Conservation (phyloP, 2,113 vertebrate genomes). For the Seriola dumerili region DNA sequence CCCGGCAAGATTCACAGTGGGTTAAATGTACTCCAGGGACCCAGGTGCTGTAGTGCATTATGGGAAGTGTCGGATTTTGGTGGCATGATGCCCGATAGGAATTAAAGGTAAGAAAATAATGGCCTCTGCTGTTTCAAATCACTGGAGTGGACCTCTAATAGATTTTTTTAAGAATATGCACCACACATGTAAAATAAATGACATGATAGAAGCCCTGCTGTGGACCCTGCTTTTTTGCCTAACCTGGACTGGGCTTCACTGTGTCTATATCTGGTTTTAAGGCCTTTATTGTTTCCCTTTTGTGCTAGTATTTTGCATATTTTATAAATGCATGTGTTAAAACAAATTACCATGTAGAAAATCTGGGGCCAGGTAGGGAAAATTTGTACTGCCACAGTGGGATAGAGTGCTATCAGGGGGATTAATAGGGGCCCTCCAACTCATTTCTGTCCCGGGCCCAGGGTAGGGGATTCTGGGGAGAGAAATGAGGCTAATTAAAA, state of each 20-base stretch:
- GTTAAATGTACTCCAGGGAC: neutral
- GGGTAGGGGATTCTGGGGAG: too few relatives aligned
- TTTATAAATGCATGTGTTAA: neutral
- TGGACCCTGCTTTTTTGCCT: neutral
- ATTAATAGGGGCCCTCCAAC: too few relatives aligned
- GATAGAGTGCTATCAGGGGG: too few relatives aligned
- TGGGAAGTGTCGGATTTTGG: neutral
- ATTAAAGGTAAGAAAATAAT: too few relatives aligned
- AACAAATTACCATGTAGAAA: neutral
- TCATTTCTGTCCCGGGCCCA: neutral
- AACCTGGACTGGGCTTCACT: neutral
- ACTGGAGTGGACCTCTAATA: neutral
- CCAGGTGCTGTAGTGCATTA: neutral
- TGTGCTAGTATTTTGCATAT: neutral
- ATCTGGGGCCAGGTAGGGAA: neutral
- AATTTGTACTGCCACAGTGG: too few relatives aligned
- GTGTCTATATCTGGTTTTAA: neutral
- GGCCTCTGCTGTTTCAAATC: neutral
- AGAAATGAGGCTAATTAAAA: neutral
- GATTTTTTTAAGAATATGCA: too few relatives aligned
- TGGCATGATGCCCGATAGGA: neutral
- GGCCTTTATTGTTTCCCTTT: neutral
- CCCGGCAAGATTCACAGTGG: neutral
- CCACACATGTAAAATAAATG: neutral
- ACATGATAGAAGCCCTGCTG: neutral